These are phyloP conservation scores for Papilio dardanus DNA, from an alignment of 1,140 invertebrate species.

Conservation along the genomic window DNA sequence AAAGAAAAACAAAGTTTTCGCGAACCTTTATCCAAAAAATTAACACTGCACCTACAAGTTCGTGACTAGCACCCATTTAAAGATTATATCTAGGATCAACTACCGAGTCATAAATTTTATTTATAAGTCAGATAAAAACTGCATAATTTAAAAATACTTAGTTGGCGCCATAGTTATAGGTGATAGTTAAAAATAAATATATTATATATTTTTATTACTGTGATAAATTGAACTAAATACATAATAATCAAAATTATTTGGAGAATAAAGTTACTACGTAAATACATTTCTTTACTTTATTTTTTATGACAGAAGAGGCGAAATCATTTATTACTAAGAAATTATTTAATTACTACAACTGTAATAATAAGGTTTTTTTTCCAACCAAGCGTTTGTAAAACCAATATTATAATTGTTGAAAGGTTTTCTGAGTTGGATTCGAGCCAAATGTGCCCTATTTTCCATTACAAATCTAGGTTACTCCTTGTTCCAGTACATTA, in stretches of 20 bases:
- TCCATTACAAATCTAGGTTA: slow-evolving; percentile 15
- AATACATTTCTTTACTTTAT: no score
- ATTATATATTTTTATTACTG: not conserved
- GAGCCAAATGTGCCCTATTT: slow-evolving; percentile 17
- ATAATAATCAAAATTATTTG: no score
- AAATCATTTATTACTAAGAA: no score
- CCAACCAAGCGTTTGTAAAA: not conserved
- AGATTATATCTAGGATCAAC: not conserved
- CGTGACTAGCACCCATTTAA: not conserved
- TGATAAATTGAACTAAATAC: no score
- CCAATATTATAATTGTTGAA: slow-evolving; percentile 15
- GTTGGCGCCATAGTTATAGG: not conserved
- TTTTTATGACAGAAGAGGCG: no score
- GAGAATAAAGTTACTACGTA: no score
- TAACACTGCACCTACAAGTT: not conserved
- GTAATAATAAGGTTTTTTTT: not conserved
- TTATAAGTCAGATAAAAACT: not conserved
- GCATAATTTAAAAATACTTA: not conserved
- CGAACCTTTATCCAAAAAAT: not conserved
- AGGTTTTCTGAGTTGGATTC: slow-evolving; percentile 11
- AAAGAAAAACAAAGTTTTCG: not conserved
- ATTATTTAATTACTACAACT: not conserved
- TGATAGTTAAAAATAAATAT: not conserved
- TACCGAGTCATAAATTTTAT: not conserved
- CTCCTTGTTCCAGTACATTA: slow-evolving; percentile 15